phyloP scores from a whole-genome alignment of 2,113 vertebrate species.

The Leptobrachium ailaonicum region DNA sequence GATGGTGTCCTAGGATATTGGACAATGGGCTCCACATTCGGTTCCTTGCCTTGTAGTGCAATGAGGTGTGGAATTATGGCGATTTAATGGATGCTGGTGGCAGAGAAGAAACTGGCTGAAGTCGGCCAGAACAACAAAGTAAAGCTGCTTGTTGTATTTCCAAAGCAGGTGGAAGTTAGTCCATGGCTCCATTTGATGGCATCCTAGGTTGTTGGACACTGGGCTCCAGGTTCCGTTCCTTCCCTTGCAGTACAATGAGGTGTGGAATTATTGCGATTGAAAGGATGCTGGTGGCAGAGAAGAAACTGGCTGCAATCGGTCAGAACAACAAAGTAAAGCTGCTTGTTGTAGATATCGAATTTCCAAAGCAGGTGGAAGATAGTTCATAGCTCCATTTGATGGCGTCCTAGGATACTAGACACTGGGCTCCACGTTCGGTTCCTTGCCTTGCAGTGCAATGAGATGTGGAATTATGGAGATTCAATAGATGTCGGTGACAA shows the following conservation, averaged over 20 bases:
- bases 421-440: not conserved
- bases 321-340: no score
- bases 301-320: no score
- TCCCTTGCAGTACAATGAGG: not conserved
- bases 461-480: not conserved
- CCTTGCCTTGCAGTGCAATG: not conserved
- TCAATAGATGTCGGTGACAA: not conserved
- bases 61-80: not conserved
- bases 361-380: not conserved
- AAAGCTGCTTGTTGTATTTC: not conserved
- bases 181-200: not conserved
- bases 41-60: not conserved
- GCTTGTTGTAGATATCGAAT: not conserved
- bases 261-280: not conserved
- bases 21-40: not conserved
- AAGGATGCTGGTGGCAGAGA: no score
- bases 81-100: not conserved
- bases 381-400: not conserved
- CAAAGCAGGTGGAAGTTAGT: not conserved
- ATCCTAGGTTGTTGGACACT: not conserved
- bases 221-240: not conserved
- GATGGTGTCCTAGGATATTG: not conserved
- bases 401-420: not conserved
- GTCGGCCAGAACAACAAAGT: no score
- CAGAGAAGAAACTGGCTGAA: no score